These are phyloP conservation scores for Oreochromis tanganicae DNA, from an alignment of 2,113 vertebrate genomes.

Conservation along the genomic window DNA sequence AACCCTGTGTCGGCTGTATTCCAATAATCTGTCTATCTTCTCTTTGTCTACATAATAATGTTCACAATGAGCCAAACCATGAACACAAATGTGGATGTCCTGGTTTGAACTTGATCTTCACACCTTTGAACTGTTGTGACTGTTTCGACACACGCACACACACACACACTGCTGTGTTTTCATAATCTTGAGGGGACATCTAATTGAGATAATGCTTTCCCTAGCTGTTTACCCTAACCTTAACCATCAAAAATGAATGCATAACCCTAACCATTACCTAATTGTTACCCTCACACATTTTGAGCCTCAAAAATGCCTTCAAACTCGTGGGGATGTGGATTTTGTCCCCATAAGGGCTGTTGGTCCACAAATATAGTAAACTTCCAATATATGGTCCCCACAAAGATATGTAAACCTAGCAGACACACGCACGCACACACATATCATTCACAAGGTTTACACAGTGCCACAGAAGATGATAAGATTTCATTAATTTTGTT, in stretches of 20 bases:
- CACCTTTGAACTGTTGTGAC: neutral
- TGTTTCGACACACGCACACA: neutral
- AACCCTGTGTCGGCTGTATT: neutral
- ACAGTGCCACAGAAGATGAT: neutral
- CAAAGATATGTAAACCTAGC: neutral
- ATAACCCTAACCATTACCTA: neutral
- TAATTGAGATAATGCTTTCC: too few relatives aligned
- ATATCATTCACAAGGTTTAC: neutral
- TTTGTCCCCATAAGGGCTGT: neutral
- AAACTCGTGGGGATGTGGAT: neutral
- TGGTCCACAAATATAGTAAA: neutral
- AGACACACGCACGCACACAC: neutral
- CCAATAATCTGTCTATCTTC: neutral
- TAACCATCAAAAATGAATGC: neutral
- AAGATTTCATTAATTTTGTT: neutral
- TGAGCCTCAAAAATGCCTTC: neutral
- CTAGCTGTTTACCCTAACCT: neutral
- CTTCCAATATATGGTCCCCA: neutral
- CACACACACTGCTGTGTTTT: too few relatives aligned
- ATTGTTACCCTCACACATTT: neutral
- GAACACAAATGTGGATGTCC: neutral
- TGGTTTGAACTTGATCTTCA: neutral
- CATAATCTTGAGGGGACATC: too few relatives aligned
- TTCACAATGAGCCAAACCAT: neutral
- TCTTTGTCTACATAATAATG: neutral